phyloP scores from a whole-genome alignment of 2,113 vertebrate genomes.

The Microtus richardsoni region DNA sequence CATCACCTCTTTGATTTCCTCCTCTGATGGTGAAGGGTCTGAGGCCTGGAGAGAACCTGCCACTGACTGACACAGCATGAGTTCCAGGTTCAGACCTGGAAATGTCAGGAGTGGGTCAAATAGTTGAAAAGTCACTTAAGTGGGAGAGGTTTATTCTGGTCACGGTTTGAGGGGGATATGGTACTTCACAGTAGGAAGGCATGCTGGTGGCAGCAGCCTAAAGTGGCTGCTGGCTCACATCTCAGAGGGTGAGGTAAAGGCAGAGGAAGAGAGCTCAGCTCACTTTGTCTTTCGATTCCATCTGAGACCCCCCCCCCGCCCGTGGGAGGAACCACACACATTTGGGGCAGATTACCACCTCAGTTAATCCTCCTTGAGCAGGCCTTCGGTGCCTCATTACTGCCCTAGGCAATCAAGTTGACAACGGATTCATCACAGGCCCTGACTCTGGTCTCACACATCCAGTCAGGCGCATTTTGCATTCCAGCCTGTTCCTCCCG shows the following conservation, averaged over 20 bases:
- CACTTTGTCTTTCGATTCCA: not conserved
- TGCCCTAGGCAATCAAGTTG: not conserved
- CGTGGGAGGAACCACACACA: too few relatives aligned
- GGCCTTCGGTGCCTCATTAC: not conserved
- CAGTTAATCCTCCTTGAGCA: too few relatives aligned
- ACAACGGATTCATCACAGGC: not conserved
- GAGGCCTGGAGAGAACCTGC: not conserved
- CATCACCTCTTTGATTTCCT: not conserved
- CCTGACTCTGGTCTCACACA: fast-evolving
- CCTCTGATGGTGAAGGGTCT: not conserved
- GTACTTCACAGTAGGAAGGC: not conserved
- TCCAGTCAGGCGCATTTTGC: not conserved
- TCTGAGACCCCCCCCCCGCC: too few relatives aligned
- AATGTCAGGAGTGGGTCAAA: not conserved
- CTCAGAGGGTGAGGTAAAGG: too few relatives aligned
- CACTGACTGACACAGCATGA: fast-evolving
- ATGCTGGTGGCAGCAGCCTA: not conserved
- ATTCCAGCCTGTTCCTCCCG: not conserved
- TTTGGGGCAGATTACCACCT: not conserved
- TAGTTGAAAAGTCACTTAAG: not conserved
- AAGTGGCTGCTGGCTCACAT: not conserved
- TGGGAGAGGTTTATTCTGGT: not conserved
- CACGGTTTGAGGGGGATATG: not conserved
- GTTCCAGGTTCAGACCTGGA: not conserved
- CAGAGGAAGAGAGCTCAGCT: not conserved